These are phyloP conservation scores for Lanius collurio DNA, from an alignment of 2,113 vertebrate species.

Conservation along the genomic window DNA sequence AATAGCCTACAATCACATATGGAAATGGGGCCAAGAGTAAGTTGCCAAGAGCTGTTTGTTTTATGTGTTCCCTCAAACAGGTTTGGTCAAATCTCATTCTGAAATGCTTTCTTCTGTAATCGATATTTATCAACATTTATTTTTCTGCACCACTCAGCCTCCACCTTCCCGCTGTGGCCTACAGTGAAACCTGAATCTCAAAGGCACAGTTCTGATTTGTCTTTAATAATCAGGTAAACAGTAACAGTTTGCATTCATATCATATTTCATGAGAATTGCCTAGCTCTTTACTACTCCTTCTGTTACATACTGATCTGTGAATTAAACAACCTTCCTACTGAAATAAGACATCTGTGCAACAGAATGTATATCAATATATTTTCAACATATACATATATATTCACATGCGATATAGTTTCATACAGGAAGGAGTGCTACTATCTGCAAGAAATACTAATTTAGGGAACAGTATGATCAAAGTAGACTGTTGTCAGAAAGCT, in stretches of 20 bases:
- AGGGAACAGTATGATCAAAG: neutral
- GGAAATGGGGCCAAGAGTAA: neutral
- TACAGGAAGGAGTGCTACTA: neutral
- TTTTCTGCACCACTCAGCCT: neutral
- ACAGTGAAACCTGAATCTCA: neutral
- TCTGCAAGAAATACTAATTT: neutral
- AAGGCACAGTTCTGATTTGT: neutral
- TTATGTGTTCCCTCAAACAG: neutral
- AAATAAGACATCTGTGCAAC: neutral
- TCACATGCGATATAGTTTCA: neutral
- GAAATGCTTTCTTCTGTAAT: neutral
- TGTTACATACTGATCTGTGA: neutral
- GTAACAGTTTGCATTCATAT: neutral
- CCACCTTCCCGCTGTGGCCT: neutral
- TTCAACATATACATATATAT: neutral
- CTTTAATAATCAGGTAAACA: neutral
- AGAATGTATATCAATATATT: neutral
- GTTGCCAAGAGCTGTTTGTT: neutral
- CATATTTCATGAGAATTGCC: neutral
- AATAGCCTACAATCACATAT: neutral
- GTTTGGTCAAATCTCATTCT: neutral
- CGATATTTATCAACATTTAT: neutral
- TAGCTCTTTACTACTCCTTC: neutral
- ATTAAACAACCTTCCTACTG: neutral
- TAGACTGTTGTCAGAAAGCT: neutral